Conservation (phyloP, 2,797 vertebrate genomes). For the Microchirus variegatus region DNA sequence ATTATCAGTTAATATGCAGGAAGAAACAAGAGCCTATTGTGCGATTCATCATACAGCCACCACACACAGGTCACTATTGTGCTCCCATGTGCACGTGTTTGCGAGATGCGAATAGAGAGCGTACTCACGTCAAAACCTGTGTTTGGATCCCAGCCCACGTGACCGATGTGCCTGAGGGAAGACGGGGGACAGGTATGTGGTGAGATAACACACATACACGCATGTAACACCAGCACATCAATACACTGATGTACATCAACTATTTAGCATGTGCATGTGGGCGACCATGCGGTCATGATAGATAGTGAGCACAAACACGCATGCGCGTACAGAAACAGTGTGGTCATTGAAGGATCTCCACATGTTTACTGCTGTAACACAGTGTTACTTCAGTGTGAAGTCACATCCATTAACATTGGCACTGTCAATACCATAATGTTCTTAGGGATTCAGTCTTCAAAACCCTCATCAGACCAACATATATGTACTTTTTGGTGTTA, state of each 20-base stretch:
- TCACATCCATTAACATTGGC: no score
- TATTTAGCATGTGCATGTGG: conserved; percentile 16
- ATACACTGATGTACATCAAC: conserved; percentile 30
- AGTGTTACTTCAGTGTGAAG: no score
- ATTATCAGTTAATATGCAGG: conserved; percentile 30
- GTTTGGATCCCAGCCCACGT: conserved; percentile 99
- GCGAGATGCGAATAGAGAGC: conserved; percentile 15
- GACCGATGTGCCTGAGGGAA: conserved; percentile 91
- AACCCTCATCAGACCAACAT: no score
- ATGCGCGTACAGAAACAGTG: conserved; percentile 40
- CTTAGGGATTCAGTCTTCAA: no score
- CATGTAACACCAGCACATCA: conserved; percentile 3
- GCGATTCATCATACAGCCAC: conserved; percentile 59
- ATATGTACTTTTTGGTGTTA: no score
- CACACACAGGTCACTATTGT: conserved; percentile 78
- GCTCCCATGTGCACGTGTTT: conserved; percentile 32
- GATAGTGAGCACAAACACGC: conserved; percentile 48
- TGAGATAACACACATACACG: conserved; percentile 23
- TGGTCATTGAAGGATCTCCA: conserved; percentile 25
- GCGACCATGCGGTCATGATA: conserved; percentile 20
- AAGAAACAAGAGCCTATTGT: conserved; percentile 74
- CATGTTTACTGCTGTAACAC: no score
- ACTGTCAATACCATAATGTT: no score
- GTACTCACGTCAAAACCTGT: conserved; percentile 98
- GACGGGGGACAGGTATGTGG: conserved; percentile 36